phyloP scores from a whole-genome alignment of 2,113 vertebrate genomes.

The Labeo catla region DNA sequence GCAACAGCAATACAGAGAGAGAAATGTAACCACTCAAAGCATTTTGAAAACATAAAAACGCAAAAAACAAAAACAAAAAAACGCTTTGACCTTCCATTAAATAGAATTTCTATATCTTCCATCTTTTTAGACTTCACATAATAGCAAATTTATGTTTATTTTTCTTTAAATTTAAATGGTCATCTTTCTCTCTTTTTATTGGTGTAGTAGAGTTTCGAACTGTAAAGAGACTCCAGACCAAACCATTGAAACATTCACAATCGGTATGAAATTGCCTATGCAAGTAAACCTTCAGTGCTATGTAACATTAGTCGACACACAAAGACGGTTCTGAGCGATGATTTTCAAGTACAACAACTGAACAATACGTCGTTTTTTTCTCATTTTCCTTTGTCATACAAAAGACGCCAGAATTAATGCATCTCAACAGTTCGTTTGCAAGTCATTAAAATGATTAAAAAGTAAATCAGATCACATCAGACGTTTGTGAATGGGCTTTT shows the following conservation, averaged over 20 bases:
- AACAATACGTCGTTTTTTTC: constrained; percentile 51
- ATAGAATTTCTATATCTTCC: constrained; percentile 14
- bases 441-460: constrained; percentile 49
- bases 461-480: constrained; percentile 60
- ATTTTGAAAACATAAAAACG: constrained; percentile 14
- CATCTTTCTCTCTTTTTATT: constrained; percentile 34
- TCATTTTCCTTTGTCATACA: constrained; percentile 43
- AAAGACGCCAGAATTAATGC: constrained; percentile 66
- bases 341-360: constrained; percentile 77
- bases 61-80: background rate
- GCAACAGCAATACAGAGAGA: constrained; percentile 22
- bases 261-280: constrained; percentile 61
- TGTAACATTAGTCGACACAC: constrained; percentile 58
- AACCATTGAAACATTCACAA: constrained; percentile 68
- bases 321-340: constrained; percentile 66
- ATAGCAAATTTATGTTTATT: background rate
- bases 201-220: constrained; percentile 35
- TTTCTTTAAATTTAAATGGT: constrained; percentile 50
- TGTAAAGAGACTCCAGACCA: constrained; percentile 58
- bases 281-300: constrained; percentile 66
- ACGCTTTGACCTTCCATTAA: constrained; percentile 48
- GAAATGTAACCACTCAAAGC: constrained; percentile 49
- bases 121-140: constrained; percentile 36
- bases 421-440: constrained; percentile 69
- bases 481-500: constrained; percentile 71